phyloP scores from a whole-genome alignment of 2,888 invertebrate genomes.

The Phengaris alcon region DNA sequence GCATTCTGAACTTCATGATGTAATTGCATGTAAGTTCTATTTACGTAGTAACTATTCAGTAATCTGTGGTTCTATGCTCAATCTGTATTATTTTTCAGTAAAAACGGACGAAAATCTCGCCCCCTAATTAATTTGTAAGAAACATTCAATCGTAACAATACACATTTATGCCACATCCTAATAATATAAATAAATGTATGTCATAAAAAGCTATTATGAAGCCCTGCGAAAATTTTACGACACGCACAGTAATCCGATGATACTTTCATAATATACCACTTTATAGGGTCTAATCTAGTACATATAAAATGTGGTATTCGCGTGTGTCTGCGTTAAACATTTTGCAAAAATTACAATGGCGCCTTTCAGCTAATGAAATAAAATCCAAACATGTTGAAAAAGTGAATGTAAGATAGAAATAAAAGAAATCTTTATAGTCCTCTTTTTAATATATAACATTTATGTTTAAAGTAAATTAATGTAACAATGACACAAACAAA shows the following conservation, averaged over 20 bases:
- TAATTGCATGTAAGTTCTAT: too few species aligned
- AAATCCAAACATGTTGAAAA: too few species aligned
- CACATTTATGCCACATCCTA: not conserved
- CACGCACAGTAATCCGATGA: slow-evolving; percentile 27
- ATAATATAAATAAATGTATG: slow-evolving; percentile 19
- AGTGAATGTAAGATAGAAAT: too few species aligned
- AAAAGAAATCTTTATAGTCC: too few species aligned
- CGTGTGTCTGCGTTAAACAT: not conserved
- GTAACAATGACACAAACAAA: too few species aligned
- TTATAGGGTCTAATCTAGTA: not conserved
- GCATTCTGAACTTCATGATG: too few species aligned
- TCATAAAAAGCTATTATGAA: not conserved
- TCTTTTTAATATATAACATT: too few species aligned
- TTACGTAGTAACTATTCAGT: too few species aligned
- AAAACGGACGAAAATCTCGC: too few species aligned
- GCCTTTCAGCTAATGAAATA: not conserved
- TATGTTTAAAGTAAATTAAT: too few species aligned
- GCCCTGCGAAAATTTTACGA: slow-evolving; percentile 8
- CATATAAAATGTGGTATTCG: not conserved
- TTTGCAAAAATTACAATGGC: not conserved
- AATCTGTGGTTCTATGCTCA: too few species aligned
- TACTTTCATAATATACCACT: slow-evolving; percentile 3
- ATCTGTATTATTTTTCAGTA: too few species aligned
- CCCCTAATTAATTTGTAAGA: not conserved
- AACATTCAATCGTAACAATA: not conserved